A percentile compares a stretch with the other conserved stretches of the same genome.
Conservation (phyloP, 53 echinoderm and acorn worm genomes). For the Patiria pectinifera region DNA sequence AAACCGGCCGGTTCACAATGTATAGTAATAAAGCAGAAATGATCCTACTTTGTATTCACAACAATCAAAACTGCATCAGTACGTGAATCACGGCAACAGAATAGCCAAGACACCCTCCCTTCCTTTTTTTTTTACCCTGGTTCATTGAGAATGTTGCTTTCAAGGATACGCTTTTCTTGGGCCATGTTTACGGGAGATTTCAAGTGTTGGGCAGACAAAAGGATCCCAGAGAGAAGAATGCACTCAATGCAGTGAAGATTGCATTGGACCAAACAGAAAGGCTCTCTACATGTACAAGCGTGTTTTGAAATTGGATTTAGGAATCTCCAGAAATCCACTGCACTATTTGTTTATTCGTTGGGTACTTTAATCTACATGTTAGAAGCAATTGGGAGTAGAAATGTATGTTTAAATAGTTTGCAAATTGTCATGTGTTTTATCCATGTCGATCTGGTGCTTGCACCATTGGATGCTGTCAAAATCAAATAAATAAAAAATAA, state of each 20-base stretch:
- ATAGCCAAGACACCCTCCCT: background rate
- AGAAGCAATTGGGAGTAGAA: too few relatives aligned
- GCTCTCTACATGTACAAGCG: background rate
- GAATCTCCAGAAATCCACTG: background rate
- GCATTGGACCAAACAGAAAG: background rate
- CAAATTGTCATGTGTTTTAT: too few relatives aligned
- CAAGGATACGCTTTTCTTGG: constrained; percentile 6
- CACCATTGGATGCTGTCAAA: too few relatives aligned
- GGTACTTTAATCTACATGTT: too few relatives aligned
- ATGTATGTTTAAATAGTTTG: too few relatives aligned
- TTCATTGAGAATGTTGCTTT: background rate
- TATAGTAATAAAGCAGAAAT: background rate
- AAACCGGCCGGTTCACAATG: background rate
- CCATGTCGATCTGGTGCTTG: too few relatives aligned
- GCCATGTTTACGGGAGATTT: background rate
- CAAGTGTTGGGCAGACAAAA: background rate
- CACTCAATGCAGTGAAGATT: background rate
- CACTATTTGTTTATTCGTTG: background rate
- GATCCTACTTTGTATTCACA: background rate
- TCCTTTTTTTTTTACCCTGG: background rate
- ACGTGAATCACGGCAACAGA: background rate
- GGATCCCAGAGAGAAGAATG: background rate
- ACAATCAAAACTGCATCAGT: background rate
- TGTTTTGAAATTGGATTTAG: constrained; percentile 43
- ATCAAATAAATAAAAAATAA: too few relatives aligned